These are phyloP conservation scores for Echeneis naucrates DNA, from an alignment of 2,797 vertebrate genomes.

Conservation along the genomic window DNA sequence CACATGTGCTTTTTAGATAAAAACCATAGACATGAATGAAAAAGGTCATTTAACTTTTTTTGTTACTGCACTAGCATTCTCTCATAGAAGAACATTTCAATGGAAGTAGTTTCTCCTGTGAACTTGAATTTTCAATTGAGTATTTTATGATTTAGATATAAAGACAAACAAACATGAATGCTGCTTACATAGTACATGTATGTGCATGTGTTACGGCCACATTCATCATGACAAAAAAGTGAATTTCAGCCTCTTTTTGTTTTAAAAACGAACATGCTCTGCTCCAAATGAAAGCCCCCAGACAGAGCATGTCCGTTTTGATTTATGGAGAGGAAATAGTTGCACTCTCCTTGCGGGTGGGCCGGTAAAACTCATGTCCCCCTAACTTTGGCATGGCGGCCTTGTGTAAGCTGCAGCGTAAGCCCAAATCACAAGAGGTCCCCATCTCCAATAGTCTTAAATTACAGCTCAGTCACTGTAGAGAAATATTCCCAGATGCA, in stretches of 20 bases:
- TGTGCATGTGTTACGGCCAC: conserved; percentile 1
- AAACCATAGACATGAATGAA: background rate
- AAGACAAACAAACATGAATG: background rate
- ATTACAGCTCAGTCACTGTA: conserved; percentile 65
- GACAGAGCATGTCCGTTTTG: conserved; percentile 78
- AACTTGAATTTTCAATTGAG: background rate
- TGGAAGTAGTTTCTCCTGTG: no score
- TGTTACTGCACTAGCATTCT: background rate
- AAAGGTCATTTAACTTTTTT: background rate
- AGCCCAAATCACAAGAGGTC: conserved; percentile 74
- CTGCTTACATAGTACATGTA: background rate
- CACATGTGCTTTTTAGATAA: background rate
- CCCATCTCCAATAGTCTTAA: conserved; percentile 69
- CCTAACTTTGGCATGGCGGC: conserved; percentile 57
- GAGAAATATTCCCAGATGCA: conserved; percentile 73
- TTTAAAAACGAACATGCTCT: conserved; percentile 61
- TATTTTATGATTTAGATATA: background rate
- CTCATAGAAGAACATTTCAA: background rate
- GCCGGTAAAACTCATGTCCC: conserved; percentile 67
- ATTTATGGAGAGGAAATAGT: conserved; percentile 82
- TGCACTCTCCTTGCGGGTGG: conserved; percentile 75
- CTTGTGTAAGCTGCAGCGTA: conserved; percentile 69
- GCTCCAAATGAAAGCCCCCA: conserved; percentile 66
- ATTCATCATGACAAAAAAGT: conserved; percentile 11
- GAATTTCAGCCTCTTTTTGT: conserved; percentile 53